Percentiles rank a stretch among this genome's conserved stretches.
Conservation (phyloP, 2,888 invertebrate genomes). For the Entomobrya proxima region DNA sequence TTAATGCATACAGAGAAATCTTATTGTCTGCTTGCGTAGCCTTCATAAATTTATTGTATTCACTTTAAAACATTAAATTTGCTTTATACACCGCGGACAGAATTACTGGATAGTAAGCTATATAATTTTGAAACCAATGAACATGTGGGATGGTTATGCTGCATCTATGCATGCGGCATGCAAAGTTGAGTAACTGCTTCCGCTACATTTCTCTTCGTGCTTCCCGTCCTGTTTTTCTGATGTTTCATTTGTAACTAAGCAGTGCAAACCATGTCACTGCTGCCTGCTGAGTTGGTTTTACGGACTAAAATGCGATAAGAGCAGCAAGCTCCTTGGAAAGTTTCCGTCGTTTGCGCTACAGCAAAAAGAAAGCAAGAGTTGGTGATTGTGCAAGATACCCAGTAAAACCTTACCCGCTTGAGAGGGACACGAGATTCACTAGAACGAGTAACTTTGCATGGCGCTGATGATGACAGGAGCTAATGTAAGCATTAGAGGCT, state of each 20-base stretch:
- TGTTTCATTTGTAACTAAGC: not conserved
- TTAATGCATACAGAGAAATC: not conserved
- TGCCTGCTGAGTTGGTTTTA: not conserved
- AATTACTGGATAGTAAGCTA: no score
- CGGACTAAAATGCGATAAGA: not conserved
- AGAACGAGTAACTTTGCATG: not conserved
- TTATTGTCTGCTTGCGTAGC: no score
- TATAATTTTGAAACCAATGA: no score
- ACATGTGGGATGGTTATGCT: no score
- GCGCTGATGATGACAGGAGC: conserved; percentile 4
- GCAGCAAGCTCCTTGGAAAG: not conserved
- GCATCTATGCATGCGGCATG: no score
- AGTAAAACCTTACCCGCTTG: not conserved
- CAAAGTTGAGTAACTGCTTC: not conserved
- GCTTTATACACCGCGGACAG: no score
- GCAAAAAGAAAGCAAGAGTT: not conserved
- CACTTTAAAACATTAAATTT: no score
- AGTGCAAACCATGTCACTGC: not conserved
- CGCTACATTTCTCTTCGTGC: not conserved
- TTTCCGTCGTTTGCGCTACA: not conserved
- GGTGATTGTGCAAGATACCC: not conserved
- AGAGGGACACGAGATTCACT: not conserved
- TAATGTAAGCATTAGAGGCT: conserved; percentile 32
- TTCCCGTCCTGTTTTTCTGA: not conserved
- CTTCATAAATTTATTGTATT: no score